A percentile compares a stretch with the other conserved stretches of the same genome.
Conservation (phyloP, 2,113 vertebrate species). For the Pedionomus torquatus region DNA sequence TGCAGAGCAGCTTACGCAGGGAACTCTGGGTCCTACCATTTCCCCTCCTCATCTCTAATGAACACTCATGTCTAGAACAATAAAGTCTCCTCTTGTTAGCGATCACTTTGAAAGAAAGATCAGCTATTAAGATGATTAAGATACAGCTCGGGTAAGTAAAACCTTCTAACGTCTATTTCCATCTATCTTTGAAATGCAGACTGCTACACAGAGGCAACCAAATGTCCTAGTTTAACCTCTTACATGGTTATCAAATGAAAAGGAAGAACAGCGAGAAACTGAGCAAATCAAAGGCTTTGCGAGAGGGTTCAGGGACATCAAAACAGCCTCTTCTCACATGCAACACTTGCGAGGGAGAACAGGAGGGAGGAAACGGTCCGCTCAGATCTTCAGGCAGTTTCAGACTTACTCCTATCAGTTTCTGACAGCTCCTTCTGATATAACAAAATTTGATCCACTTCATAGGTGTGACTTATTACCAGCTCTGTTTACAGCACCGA, state of each 20-base stretch:
- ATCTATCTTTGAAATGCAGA: constrained; percentile 46
- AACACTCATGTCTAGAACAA: constrained; percentile 24
- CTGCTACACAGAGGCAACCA: background rate
- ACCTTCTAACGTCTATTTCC: constrained; percentile 5
- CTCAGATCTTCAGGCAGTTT: background rate
- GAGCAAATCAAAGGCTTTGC: background rate
- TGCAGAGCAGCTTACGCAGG: constrained; percentile 2
- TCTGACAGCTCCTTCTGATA: background rate
- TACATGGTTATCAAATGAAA: background rate
- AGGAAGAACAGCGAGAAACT: background rate
- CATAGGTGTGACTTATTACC: background rate
- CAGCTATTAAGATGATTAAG: constrained; percentile 6
- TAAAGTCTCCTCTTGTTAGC: background rate
- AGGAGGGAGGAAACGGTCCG: background rate
- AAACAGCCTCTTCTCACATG: background rate
- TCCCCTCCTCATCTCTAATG: background rate
- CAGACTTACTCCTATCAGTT: background rate
- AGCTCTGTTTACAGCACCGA: background rate
- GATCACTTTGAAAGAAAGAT: constrained; percentile 25
- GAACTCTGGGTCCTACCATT: background rate
- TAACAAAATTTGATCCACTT: background rate
- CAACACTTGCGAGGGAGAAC: background rate
- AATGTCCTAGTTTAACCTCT: constrained; percentile 38
- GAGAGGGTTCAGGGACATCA: constrained; percentile 8
- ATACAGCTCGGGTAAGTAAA: background rate